phyloP scores from a whole-genome alignment of 2,113 vertebrate species.

The Epinephelus lanceolatus region DNA sequence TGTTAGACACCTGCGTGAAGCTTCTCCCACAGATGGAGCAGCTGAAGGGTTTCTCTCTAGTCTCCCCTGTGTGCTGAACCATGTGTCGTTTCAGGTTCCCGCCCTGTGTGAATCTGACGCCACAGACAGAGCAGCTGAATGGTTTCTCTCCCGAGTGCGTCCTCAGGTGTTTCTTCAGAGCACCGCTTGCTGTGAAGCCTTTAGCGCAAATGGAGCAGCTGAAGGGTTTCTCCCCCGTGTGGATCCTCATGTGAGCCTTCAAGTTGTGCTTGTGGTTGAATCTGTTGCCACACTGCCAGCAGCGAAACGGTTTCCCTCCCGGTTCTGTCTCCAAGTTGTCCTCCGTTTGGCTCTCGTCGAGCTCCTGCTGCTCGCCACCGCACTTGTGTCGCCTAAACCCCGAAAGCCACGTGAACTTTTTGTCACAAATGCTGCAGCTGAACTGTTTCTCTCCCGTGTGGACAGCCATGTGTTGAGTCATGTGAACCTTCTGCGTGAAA shows the following conservation, averaged over 20 bases:
- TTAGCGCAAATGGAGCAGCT: not conserved
- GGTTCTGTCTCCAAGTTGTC: not conserved
- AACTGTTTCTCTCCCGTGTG: slow-evolving; percentile 45
- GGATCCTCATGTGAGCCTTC: slow-evolving; percentile 36
- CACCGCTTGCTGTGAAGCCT: not conserved
- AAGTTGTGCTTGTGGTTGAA: slow-evolving; percentile 21
- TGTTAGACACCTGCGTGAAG: slow-evolving; percentile 4
- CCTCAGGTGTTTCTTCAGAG: slow-evolving; percentile 32
- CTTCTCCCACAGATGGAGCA: not conserved
- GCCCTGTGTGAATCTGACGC: not conserved
- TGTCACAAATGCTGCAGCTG: slow-evolving; percentile 36
- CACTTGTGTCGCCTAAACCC: slow-evolving; percentile 37
- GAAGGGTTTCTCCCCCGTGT: slow-evolving; percentile 35
- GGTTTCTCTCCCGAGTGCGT: slow-evolving; percentile 43
- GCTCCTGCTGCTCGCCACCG: slow-evolving; percentile 6
- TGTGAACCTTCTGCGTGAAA: slow-evolving; percentile 16
- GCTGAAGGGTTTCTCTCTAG: not conserved
- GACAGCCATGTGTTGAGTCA: slow-evolving; percentile 25
- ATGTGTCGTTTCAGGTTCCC: slow-evolving; percentile 29
- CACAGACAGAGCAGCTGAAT: not conserved
- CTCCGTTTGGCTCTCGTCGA: not conserved
- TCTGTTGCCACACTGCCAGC: slow-evolving; percentile 16
- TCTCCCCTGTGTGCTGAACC: not conserved
- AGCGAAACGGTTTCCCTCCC: not conserved
- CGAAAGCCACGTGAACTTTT: slow-evolving; percentile 31